phyloP scores from a whole-genome alignment of 2,888 invertebrate genomes.

The Axea sp. region DNA sequence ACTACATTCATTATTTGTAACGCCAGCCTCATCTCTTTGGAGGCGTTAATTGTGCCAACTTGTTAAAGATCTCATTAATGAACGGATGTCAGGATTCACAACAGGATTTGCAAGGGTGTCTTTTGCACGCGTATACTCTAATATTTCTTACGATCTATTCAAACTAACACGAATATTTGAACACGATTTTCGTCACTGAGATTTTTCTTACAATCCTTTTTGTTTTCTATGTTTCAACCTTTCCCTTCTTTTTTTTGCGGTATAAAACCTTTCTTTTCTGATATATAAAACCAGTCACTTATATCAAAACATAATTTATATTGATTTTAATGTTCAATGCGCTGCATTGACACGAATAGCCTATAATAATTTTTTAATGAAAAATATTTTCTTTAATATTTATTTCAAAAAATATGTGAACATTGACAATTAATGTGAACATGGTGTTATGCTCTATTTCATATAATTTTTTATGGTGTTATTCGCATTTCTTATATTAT shows the following conservation, averaged over 20 bases:
- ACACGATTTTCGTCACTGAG: constrained; percentile 42
- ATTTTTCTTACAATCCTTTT: constrained; percentile 11
- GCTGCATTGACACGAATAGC: constrained; percentile 7
- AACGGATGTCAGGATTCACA: constrained; percentile 60
- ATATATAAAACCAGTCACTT: constrained; percentile 19
- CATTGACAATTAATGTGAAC: no score
- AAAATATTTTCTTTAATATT: no score
- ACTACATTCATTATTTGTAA: constrained; percentile 59
- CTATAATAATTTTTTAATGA: constrained; percentile 2
- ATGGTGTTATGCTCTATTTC: no score
- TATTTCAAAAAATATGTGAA: no score
- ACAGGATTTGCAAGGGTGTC: constrained; percentile 53
- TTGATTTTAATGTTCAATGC: constrained; percentile 10
- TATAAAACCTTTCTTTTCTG: no score
- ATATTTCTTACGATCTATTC: constrained; percentile 46
- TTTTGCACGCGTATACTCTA: constrained; percentile 46
- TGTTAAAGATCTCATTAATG: constrained; percentile 63
- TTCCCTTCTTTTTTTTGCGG: no score
- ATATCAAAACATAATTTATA: constrained; percentile 35
- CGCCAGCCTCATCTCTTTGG: constrained; percentile 58
- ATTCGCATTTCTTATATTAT: no score
- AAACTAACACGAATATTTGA: constrained; percentile 48
- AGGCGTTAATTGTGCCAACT: constrained; percentile 60
- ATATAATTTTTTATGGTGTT: no score
- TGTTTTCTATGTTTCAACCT: no score